Base-by-base conservation (phyloP, 2,888 invertebrate genomes). In the Himalopsyche anomala region DNA sequence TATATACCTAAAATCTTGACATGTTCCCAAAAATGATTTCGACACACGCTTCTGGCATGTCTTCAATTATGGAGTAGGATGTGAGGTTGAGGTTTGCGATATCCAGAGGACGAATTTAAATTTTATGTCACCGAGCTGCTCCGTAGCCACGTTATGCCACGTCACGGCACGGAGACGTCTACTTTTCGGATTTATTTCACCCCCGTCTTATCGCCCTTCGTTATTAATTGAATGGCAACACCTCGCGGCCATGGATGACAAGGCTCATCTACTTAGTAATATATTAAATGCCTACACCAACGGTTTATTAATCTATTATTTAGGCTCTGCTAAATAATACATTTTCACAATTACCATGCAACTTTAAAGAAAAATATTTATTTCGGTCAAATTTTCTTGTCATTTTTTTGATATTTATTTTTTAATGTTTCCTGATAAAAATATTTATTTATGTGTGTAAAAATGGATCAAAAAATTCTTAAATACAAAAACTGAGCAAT, bases 191-290 rank as follows among this genome's bases (percentile, higher is more conserved):
- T 74, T 74, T 74, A 74, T 74, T 74, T 36, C 74, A 74, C 38
- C 74, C 74, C 36, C 15, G 28, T 38, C 36, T 74, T 74, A 36
- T 15, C 74, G 36, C 36, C 74, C 74, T 74, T 74, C 74, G 62
- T 74, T 74, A 74, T 74, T 74, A 36, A 74, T 36, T 74, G 28
- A 28, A 74, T 74, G 74, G 74, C 74, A 74, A 74, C 74, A 74
- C 74, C 74, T 74, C 36, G 74, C 38, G 36, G 74, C 74, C 74
- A 38, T 36, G 38, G 74, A 38, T 74, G 36, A 36, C 28, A 36
- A 74, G 19, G 11, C 62, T 74, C 74, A 74, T 19, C 74, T 19
- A 15, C 74, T 36, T 36, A 38, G 38, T 74, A 36, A 38, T 74
- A 36, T 74, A 74, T 74, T 74, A 36, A 28, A 74, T 15, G 74